phyloP scores from a whole-genome alignment of 2,797 vertebrate genomes.

The Taenioides sp. region DNA sequence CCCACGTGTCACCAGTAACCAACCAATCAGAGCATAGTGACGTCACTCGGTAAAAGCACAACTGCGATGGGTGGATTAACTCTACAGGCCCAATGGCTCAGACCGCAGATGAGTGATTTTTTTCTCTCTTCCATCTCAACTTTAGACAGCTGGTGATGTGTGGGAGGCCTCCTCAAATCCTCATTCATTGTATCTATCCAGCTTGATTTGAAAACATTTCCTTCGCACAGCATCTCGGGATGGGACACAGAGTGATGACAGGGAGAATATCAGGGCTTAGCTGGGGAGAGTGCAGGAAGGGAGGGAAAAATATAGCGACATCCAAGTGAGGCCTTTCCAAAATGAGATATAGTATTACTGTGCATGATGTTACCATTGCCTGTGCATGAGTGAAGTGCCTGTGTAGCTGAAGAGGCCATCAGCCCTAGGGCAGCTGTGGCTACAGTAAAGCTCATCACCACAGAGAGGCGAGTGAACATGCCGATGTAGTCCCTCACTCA shows the following conservation, averaged over 20 bases:
- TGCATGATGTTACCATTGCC: not conserved
- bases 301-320: not conserved
- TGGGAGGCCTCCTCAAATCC: constrained; percentile 76
- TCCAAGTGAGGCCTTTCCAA: not conserved
- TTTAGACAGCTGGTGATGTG: constrained; percentile 76
- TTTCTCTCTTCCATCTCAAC: constrained; percentile 40
- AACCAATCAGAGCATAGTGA: constrained; percentile 70
- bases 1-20: constrained; percentile 49
- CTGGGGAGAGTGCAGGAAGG: not conserved
- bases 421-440: not conserved
- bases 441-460: not conserved
- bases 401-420: too few species aligned
- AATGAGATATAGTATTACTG: not conserved
- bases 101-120: constrained; percentile 77
- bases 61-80: constrained; percentile 79
- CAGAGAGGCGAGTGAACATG: not conserved
- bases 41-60: constrained; percentile 80
- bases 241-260: constrained; percentile 49
- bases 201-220: constrained; percentile 70
- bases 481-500: not conserved
- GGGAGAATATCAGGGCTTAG: constrained; percentile 27
- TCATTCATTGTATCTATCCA: constrained; percentile 70
- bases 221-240: constrained; percentile 57
- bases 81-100: constrained; percentile 74
- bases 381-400: not conserved